Conservation (phyloP, 2,888 invertebrate species). For the Drosophila setosimentum region DNA sequence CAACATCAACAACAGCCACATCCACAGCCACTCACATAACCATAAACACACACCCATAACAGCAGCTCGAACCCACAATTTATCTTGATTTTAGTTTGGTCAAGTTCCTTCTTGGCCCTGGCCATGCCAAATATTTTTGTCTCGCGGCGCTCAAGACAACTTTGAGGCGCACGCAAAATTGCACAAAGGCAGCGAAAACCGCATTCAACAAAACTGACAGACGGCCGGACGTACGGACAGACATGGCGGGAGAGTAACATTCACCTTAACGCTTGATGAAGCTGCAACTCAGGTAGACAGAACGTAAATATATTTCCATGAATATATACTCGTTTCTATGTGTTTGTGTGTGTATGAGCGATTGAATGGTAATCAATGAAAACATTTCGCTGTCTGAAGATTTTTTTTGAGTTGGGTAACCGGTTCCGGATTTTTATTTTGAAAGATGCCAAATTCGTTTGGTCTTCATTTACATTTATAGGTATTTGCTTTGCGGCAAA, state of each 20-base stretch:
- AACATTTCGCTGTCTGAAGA: constrained; percentile 44
- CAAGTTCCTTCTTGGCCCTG: constrained; percentile 64
- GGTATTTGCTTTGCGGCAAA: constrained; percentile 7
- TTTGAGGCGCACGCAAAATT: constrained; percentile 48
- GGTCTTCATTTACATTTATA: constrained; percentile 43
- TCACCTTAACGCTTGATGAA: constrained; percentile 55
- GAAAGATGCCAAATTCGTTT: constrained; percentile 37
- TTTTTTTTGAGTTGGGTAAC: constrained; percentile 28
- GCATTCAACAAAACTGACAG: constrained; percentile 6
- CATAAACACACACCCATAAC: constrained; percentile 36
- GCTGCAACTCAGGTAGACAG: constrained; percentile 59
- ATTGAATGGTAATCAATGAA: constrained; percentile 76
- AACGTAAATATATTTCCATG: not conserved
- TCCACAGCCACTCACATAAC: constrained; percentile 26
- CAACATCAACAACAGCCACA: not conserved
- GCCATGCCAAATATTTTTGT: constrained; percentile 11
- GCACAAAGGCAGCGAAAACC: constrained; percentile 54
- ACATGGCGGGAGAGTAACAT: constrained; percentile 18
- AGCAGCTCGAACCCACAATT: constrained; percentile 66
- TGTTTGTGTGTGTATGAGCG: constrained; percentile 28
- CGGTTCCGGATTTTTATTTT: constrained; percentile 39
- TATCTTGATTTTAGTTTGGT: constrained; percentile 62
- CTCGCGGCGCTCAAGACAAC: constrained; percentile 18
- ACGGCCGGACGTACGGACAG: not conserved
- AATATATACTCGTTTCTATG: not conserved